Conservation (phyloP, 2,888 invertebrate genomes). For the Eristalis pertinax region DNA sequence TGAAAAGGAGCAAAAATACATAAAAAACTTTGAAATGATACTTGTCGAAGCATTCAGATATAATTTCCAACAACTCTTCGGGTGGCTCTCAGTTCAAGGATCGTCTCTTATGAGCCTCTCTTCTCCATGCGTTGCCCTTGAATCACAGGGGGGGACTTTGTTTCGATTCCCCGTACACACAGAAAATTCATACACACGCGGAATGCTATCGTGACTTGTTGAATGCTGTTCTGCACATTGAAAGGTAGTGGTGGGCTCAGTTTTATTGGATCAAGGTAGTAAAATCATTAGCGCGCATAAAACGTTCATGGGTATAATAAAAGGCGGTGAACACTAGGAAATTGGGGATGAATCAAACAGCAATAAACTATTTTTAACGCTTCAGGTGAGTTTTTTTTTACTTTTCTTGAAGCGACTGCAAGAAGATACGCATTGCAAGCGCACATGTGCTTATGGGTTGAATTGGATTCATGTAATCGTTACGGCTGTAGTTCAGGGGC, state of each 20-base stretch:
- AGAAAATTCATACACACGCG: conserved; percentile 4
- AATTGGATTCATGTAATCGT: conserved; percentile 55
- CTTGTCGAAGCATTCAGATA: conserved; percentile 22
- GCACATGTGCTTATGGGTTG: conserved; percentile 20
- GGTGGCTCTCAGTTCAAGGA: conserved; percentile 40
- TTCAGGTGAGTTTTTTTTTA: conserved; percentile 10
- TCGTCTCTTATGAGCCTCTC: conserved; percentile 9
- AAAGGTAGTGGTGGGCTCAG: conserved; percentile 1
- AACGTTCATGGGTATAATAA: conserved; percentile 45
- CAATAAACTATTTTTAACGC: conserved; percentile 58
- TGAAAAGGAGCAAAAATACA: conserved; percentile 34
- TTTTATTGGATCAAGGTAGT: conserved; percentile 36
- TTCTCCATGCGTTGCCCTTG: conserved; percentile 27
- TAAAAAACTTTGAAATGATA: conserved; percentile 29
- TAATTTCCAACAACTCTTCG: conserved; percentile 9
- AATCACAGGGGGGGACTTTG: background rate
- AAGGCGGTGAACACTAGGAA: conserved; percentile 26
- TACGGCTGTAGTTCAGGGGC: conserved; percentile 39
- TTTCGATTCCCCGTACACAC: background rate
- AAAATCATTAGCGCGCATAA: conserved; percentile 46
- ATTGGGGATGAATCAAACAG: conserved; percentile 32
- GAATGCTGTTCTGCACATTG: conserved; percentile 15
- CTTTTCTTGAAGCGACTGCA: background rate
- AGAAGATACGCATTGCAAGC: conserved; percentile 4
- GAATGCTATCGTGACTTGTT: conserved; percentile 45